A percentile compares a stretch with the other conserved stretches of the same genome.
Evolutionary conservation across 2,113 vertebrate species (phyloP).

Genomic region (Lophotis ruficrista): DNA sequence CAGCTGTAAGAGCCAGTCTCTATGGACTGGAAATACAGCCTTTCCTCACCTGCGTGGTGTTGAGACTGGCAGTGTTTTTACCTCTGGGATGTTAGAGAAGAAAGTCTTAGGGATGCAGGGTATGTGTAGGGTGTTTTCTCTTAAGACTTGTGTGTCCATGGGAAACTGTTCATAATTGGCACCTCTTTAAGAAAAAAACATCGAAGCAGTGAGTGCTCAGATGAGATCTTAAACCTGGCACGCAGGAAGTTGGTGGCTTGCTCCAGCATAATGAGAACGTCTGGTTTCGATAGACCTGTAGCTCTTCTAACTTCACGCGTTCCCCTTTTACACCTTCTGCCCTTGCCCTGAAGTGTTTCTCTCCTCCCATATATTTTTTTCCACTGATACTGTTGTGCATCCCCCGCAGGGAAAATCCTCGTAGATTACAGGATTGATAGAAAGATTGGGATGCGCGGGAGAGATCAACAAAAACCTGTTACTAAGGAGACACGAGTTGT

Average conservation of each 20-base stretch:
- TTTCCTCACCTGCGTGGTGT: background rate
- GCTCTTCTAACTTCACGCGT: background rate
- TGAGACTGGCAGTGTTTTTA: background rate
- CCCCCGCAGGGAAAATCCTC: slow-evolving; percentile 40
- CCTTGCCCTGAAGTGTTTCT: background rate
- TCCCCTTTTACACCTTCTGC: background rate
- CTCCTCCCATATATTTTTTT: background rate
- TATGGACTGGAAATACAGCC: background rate
- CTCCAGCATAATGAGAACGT: background rate
- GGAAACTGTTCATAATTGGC: background rate
- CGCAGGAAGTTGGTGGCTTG: background rate
- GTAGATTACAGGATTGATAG: slow-evolving; percentile 44
- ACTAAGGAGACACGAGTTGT: slow-evolving; percentile 34
- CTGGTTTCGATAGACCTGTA: background rate
- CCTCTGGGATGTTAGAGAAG: background rate
- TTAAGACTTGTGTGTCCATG: background rate
- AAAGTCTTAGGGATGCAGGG: background rate
- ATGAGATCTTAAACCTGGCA: background rate
- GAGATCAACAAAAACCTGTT: slow-evolving; percentile 54
- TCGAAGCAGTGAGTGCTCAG: background rate
- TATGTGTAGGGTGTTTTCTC: background rate
- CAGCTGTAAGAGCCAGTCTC: background rate
- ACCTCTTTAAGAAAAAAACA: background rate
- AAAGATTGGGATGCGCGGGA: background rate
- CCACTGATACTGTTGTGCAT: background rate